Conservation (phyloP, 2,888 invertebrate genomes). For the Cataglyphis altisquamis region DNA sequence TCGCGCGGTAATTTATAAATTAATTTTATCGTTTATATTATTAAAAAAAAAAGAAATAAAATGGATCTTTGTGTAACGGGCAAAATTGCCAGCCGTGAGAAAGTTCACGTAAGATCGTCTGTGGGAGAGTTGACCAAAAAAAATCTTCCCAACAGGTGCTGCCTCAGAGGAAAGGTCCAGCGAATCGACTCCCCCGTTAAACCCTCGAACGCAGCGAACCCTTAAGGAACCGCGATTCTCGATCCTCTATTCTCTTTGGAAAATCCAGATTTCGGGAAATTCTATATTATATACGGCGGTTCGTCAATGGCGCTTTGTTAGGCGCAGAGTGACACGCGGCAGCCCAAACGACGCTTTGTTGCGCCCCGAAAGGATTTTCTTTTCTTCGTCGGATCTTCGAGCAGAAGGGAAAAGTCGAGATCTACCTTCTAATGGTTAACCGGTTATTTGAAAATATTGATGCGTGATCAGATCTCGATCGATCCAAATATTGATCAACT, state of each 20-base stretch:
- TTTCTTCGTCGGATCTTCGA: constrained; percentile 41
- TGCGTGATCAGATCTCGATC: constrained; percentile 69
- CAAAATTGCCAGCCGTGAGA: constrained; percentile 74
- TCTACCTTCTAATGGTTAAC: constrained; percentile 59
- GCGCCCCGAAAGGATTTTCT: constrained; percentile 74
- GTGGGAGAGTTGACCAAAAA: constrained; percentile 53
- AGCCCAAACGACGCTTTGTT: constrained; percentile 72
- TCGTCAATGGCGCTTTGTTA: constrained; percentile 74
- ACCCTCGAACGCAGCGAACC: constrained; percentile 75
- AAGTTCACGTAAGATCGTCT: constrained; percentile 72
- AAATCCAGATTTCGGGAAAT: constrained; percentile 81
- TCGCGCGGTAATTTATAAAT: no score
- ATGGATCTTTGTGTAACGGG: neutral
- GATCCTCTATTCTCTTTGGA: constrained; percentile 65
- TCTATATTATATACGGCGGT: constrained; percentile 72
- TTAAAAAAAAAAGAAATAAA: no score
- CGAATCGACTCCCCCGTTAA: constrained; percentile 69
- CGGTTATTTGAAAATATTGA: constrained; percentile 81
- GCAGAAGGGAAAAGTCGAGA: constrained; percentile 70
- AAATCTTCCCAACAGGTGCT: constrained; percentile 65
- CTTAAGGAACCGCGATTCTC: constrained; percentile 75
- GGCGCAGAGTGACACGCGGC: constrained; percentile 75
- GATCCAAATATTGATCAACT: constrained; percentile 78
- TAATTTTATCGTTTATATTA: no score
- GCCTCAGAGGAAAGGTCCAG: constrained; percentile 60